phyloP scores from a whole-genome alignment of 2,797 vertebrate species.

The Sebastes alutus region DNA sequence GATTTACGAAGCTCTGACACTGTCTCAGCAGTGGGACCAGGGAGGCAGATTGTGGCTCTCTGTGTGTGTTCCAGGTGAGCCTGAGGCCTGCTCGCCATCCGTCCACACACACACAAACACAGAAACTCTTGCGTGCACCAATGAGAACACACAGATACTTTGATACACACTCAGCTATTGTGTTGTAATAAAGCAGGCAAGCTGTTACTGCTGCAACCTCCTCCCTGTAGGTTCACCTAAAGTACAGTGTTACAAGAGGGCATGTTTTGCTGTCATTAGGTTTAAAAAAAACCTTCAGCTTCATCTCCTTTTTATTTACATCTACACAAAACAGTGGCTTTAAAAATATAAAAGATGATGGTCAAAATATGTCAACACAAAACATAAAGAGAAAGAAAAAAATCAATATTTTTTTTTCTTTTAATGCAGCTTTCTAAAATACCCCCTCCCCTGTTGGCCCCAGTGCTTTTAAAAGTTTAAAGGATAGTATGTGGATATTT shows the following conservation, averaged over 20 bases:
- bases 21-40: constrained; percentile 67
- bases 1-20: constrained; percentile 77
- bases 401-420: constrained; percentile 38
- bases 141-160: not conserved
- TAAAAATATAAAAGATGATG: constrained; percentile 7
- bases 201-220: constrained; percentile 34
- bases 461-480: constrained; percentile 63
- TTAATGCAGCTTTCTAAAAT: constrained; percentile 30
- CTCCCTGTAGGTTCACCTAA: constrained; percentile 46
- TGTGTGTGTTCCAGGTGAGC: constrained; percentile 86
- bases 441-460: constrained; percentile 21
- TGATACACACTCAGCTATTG: not conserved
- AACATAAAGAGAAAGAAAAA: not conserved
- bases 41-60: constrained; percentile 57
- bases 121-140: not conserved
- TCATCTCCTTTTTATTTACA: constrained; percentile 9
- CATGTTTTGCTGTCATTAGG: not conserved
- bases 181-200: constrained; percentile 15
- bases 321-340: not conserved
- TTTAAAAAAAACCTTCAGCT: not conserved
- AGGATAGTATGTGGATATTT: constrained; percentile 69
- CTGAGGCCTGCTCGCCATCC: constrained; percentile 79
- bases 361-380: constrained; percentile 17
- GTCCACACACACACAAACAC: not conserved
- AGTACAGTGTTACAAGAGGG: constrained; percentile 8